A percentile compares a stretch with the other conserved stretches of the same genome.
Conservation (phyloP, 2,113 vertebrate genomes). For the Nestor notabilis region DNA sequence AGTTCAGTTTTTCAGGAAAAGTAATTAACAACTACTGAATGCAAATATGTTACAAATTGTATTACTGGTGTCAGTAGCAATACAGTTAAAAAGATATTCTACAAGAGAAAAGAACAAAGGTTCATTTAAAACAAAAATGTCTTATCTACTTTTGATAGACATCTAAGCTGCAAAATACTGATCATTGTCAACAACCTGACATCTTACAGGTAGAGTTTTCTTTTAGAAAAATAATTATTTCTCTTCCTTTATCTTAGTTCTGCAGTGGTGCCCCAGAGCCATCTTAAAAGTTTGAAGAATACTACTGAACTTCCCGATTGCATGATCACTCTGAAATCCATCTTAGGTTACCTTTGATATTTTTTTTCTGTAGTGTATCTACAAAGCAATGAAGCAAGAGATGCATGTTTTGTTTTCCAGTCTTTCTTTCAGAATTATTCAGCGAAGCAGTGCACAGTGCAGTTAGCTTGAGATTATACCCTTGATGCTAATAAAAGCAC, state of each 20-base stretch:
- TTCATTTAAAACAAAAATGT: background rate
- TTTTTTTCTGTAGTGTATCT: background rate
- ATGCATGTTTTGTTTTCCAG: background rate
- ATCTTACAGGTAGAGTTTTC: background rate
- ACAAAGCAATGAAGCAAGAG: background rate
- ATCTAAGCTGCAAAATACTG: background rate
- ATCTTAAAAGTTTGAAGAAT: slow-evolving; percentile 14
- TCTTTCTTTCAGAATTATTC: background rate
- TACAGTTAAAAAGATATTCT: background rate
- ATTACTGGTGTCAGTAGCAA: background rate
- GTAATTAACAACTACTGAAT: background rate
- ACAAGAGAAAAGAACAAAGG: background rate
- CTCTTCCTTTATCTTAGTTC: slow-evolving; percentile 47
- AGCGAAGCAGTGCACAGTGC: background rate
- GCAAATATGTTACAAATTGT: background rate
- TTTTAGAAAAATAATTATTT: slow-evolving; percentile 17
- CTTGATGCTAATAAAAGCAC: background rate
- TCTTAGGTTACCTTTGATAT: slow-evolving; percentile 47
- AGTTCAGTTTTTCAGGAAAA: background rate
- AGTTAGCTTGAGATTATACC: background rate
- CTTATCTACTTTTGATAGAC: background rate
- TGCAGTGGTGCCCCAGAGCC: slow-evolving; percentile 51
- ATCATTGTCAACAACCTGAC: background rate
- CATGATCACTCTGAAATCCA: background rate
- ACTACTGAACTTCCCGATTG: background rate